Conservation (phyloP, 2,797 vertebrate species). For the Enteromius unitaeniatus region DNA sequence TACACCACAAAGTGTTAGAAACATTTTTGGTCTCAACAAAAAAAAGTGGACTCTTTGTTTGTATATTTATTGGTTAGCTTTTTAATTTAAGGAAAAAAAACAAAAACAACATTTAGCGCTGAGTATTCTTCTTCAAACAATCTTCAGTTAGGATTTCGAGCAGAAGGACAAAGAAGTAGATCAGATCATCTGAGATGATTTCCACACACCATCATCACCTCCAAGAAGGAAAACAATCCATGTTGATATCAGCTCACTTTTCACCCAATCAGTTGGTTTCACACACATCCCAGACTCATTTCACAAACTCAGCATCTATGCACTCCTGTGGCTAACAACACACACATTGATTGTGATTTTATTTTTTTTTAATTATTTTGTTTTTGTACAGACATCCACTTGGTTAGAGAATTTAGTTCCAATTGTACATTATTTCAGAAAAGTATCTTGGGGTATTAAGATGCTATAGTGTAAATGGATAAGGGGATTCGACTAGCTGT, state of each 20-base stretch:
- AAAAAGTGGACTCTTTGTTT: slow-evolving; percentile 65
- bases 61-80: slow-evolving; percentile 69
- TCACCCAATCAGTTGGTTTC: slow-evolving; percentile 29
- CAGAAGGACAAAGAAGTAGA: slow-evolving; percentile 45
- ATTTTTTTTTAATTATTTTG: slow-evolving; percentile 51
- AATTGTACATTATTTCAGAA: slow-evolving; percentile 59
- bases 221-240: slow-evolving; percentile 37
- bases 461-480: slow-evolving; percentile 69
- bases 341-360: slow-evolving; percentile 63
- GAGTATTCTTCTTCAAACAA: slow-evolving; percentile 50
- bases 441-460: slow-evolving; percentile 57
- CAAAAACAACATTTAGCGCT: slow-evolving; percentile 53
- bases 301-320: slow-evolving; percentile 83
- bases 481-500: slow-evolving; percentile 65
- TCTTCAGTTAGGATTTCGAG: slow-evolving; percentile 50
- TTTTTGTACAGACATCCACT: slow-evolving; percentile 56
- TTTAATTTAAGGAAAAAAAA: slow-evolving; percentile 59
- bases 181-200: slow-evolving; percentile 44
- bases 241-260: slow-evolving; percentile 35
- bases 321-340: slow-evolving; percentile 78
- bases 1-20: slow-evolving; percentile 89
- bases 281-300: slow-evolving; percentile 69
- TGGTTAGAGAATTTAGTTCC: slow-evolving; percentile 57
- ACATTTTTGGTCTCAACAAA: slow-evolving; percentile 65
- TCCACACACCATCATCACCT: slow-evolving; percentile 44